Conservation (phyloP, 23 tunicate genomes). For the Halocynthia aurantium region DNA sequence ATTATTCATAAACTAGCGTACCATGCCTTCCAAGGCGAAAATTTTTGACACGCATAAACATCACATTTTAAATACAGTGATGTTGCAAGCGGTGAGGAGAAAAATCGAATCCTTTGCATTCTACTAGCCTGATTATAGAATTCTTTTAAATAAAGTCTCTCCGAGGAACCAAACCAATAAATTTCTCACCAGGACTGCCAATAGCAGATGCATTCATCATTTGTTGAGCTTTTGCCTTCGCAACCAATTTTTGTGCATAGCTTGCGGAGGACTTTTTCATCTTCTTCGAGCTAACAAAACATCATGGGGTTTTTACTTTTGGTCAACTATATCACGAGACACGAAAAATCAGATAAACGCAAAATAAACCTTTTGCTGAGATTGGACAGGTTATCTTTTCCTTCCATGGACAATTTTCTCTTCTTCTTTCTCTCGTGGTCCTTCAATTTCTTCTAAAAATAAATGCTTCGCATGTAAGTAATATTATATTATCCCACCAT, state of each 20-base stretch:
- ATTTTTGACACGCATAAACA: no score
- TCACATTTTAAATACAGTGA: no score
- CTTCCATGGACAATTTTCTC: slow-evolving; percentile 63
- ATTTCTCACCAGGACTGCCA: background rate
- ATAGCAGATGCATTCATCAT: slow-evolving; percentile 21
- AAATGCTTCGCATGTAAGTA: no score
- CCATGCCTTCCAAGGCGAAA: no score
- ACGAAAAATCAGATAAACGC: background rate
- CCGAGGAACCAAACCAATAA: no score
- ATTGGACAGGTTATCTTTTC: slow-evolving; percentile 66
- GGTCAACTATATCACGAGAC: background rate
- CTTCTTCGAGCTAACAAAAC: slow-evolving; percentile 42
- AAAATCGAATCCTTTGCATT: no score
- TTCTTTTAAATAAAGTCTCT: no score
- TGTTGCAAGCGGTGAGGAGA: no score
- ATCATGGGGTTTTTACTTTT: background rate
- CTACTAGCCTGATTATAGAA: no score
- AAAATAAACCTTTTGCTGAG: slow-evolving; percentile 40
- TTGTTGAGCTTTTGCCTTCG: slow-evolving; percentile 92
- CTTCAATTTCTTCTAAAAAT: slow-evolving; percentile 15
- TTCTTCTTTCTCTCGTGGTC: slow-evolving; percentile 53
- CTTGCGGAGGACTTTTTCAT: slow-evolving; percentile 43
- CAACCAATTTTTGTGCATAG: slow-evolving; percentile 59
- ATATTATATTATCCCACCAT: no score
- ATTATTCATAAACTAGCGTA: no score